Evolutionary conservation across 2,797 vertebrate species (phyloP), one percentile per base, ranked within the genome.

Genomic region (Falco berigora): DNA sequence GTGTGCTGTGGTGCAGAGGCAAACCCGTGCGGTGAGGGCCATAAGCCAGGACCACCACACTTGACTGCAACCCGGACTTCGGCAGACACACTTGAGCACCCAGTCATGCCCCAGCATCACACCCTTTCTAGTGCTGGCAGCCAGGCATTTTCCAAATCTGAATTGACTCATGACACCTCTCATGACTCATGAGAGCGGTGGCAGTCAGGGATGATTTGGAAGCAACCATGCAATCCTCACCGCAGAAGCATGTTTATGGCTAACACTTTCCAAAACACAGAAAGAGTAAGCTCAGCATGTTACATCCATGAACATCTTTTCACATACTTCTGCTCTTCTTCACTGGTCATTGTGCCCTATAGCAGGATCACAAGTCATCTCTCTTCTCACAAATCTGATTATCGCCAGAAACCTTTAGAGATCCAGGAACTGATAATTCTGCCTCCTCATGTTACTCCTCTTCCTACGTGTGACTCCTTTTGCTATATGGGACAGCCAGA

Each of bases 401-500:
- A 47, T 23, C 21, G 32, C 2, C 20, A 34, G 24, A 67, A 36
- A 85, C 28, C 32, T 84, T 76, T 10, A 68, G 44, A 69, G n/a
- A 72, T 21, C 32, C 36, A 61, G 44, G 25, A 87, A 71, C 5
- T 38, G 23, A 47, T 42, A 62, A 58, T 34, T 66, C 49, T 76
- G 25, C 10, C 18, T 58, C 38, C 67, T 64, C 9, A 4, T 34
- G 42, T 40, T 55, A 56, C 10, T 72, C 13, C 14, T 61, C 30
- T 63, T 47, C 12, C 27, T 64, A 30, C 28, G 13, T 40, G 8
- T 52, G 12, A 64, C 23, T 36, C 16, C 42, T 75, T 12, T 61
- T 55, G n/a, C 44, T 47, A 18, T 24, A 46, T 8, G 13, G 18
- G 23, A 76, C 24, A 56, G 28, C 96, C 68, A 98, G 98, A 98